Evolutionary conservation across 2,797 vertebrate species (phyloP).

Genomic region (Oryzias sinensis): DNA sequence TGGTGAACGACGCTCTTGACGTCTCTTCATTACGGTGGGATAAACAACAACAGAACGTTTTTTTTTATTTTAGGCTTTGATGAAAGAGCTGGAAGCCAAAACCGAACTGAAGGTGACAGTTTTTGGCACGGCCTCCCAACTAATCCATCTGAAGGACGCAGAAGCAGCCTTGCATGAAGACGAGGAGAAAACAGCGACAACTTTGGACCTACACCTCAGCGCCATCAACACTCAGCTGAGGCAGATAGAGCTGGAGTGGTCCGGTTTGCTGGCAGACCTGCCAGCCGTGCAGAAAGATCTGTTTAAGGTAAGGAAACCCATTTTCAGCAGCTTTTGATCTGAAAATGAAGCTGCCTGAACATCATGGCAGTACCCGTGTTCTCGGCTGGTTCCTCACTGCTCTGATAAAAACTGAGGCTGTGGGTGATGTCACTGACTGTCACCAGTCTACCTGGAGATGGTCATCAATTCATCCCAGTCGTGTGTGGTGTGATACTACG

Average conservation of each 20-base stretch:
- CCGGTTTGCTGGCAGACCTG: constrained; percentile 71
- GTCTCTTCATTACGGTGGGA: too few relatives aligned
- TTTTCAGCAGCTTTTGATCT: too few relatives aligned
- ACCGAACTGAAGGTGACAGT: constrained; percentile 79
- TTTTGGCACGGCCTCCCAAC: constrained; percentile 77
- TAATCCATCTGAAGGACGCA: constrained; percentile 76
- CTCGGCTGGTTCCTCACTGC: too few relatives aligned
- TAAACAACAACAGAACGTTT: too few relatives aligned
- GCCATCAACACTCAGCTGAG: constrained; percentile 72
- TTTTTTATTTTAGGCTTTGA: constrained; percentile 74
- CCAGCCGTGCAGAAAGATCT: constrained; percentile 80
- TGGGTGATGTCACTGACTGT: too few relatives aligned
- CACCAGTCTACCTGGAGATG: too few relatives aligned
- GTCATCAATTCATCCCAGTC: too few relatives aligned
- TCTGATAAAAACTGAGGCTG: too few relatives aligned
- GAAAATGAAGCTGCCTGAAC: too few relatives aligned
- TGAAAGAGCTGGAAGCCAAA: constrained; percentile 81
- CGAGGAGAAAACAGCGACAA: not conserved
- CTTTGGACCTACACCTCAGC: constrained; percentile 6
- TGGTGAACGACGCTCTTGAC: constrained; percentile 75
- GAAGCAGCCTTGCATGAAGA: constrained; percentile 40
- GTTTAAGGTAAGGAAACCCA: constrained; percentile 76
- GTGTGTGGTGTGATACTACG: too few relatives aligned
- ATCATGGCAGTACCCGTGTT: too few relatives aligned
- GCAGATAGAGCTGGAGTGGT: constrained; percentile 84